Evolutionary conservation across 1,140 invertebrate genomes (phyloP).

Genomic region (Drosophila lacteicornis): DNA sequence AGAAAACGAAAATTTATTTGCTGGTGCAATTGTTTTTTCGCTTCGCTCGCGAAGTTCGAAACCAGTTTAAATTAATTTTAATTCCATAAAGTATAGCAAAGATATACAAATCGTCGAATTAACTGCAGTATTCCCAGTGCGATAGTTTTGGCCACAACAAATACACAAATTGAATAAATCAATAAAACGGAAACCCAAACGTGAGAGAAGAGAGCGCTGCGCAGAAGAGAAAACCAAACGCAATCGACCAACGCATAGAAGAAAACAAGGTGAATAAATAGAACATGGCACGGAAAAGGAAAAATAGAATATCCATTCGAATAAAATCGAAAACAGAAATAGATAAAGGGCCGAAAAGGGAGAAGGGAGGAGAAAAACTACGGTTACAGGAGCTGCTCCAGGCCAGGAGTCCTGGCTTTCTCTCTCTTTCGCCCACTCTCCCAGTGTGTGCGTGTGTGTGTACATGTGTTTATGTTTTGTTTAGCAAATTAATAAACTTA

Average conservation of each 20-base stretch:
- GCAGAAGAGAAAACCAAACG: slow-evolving; percentile 72
- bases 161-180: slow-evolving; percentile 60
- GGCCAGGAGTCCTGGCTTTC: slow-evolving; percentile 41
- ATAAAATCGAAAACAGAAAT: slow-evolving; percentile 55
- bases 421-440: slow-evolving; percentile 9
- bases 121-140: slow-evolving; percentile 60
- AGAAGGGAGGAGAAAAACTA: neutral
- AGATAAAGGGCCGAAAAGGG: slow-evolving; percentile 6
- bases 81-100: slow-evolving; percentile 21
- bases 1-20: slow-evolving; percentile 36
- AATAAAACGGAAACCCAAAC: slow-evolving; percentile 57
- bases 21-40: slow-evolving; percentile 54
- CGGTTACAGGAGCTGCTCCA: slow-evolving; percentile 39
- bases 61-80: slow-evolving; percentile 29
- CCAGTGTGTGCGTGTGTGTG: slow-evolving; percentile 24
- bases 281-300: slow-evolving; percentile 45
- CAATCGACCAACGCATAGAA: slow-evolving; percentile 65
- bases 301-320: slow-evolving; percentile 49
- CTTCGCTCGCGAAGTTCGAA: slow-evolving; percentile 32
- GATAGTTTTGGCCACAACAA: slow-evolving; percentile 53
- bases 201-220: slow-evolving; percentile 71
- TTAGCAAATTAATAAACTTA: slow-evolving; percentile 72
- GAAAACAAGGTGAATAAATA: slow-evolving; percentile 77
- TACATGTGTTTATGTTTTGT: slow-evolving; percentile 72
- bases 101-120: neutral